phyloP scores from a whole-genome alignment of 1,140 invertebrate genomes.

The Phenacoccus solenopsis region DNA sequence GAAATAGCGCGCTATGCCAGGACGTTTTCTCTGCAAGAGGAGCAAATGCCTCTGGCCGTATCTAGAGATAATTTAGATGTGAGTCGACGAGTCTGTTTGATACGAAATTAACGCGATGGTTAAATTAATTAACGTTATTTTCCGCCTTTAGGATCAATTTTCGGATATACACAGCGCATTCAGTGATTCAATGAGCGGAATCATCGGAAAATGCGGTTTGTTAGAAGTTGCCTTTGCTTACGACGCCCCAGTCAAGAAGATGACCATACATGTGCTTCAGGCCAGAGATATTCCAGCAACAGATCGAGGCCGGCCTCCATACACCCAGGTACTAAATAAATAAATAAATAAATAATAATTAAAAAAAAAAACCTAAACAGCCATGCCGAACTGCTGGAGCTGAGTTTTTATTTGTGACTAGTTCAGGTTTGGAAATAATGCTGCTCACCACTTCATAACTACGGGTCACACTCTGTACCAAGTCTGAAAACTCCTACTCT shows the following conservation, averaged over 20 bases:
- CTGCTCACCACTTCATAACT: no score
- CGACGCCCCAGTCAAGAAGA: slow-evolving; percentile 73
- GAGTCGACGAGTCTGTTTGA: no score
- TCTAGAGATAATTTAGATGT: not conserved
- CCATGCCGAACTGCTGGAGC: no score
- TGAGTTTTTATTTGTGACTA: no score
- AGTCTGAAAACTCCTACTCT: no score
- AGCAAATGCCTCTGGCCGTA: not conserved
- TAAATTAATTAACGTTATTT: not conserved
- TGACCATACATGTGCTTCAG: slow-evolving; percentile 80
- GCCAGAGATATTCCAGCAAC: slow-evolving; percentile 63
- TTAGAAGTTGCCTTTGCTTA: slow-evolving; percentile 79
- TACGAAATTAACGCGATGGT: no score
- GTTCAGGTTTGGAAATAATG: no score
- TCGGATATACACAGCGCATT: slow-evolving; percentile 28
- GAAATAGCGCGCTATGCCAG: slow-evolving; percentile 23
- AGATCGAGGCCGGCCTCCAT: slow-evolving; percentile 57
- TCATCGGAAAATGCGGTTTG: slow-evolving; percentile 43
- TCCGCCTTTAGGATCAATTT: slow-evolving; percentile 33
- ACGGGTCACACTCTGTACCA: no score
- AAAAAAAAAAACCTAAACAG: no score
- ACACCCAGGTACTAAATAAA: slow-evolving; percentile 59
- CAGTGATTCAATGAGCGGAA: slow-evolving; percentile 27
- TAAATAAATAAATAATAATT: no score
- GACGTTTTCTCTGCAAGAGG: not conserved